Evolutionary conservation across 1,140 invertebrate genomes (phyloP).

Genomic region (Drosophila melanica): DNA sequence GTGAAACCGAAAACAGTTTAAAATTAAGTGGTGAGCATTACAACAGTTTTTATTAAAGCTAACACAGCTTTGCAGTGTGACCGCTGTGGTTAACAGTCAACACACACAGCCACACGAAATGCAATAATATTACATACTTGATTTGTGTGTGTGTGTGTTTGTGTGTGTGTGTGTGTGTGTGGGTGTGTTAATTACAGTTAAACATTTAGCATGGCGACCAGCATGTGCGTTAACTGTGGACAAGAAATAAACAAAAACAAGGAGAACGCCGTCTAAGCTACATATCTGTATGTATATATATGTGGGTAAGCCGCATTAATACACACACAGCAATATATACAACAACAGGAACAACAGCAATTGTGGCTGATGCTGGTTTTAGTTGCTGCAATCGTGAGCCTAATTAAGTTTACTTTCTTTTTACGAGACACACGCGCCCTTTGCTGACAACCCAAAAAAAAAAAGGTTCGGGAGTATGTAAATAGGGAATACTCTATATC

Average conservation of each 20-base stretch:
- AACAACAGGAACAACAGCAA: background rate
- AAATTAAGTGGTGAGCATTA: background rate
- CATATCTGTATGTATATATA: too few relatives aligned
- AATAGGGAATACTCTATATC: too few relatives aligned
- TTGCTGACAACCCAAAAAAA: too few relatives aligned
- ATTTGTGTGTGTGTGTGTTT: slow-evolving; percentile 8
- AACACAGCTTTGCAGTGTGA: background rate
- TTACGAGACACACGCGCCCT: slow-evolving; percentile 45
- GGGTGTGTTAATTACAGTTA: slow-evolving; percentile 64
- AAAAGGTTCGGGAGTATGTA: too few relatives aligned
- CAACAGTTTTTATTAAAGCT: slow-evolving; percentile 3
- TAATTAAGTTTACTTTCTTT: slow-evolving; percentile 69
- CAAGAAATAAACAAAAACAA: slow-evolving; percentile 56
- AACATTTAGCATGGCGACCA: slow-evolving; percentile 49
- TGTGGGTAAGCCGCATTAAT: slow-evolving; percentile 57
- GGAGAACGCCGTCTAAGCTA: slow-evolving; percentile 10
- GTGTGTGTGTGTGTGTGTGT: slow-evolving; percentile 22
- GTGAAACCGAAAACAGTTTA: too few relatives aligned
- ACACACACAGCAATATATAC: slow-evolving; percentile 22
- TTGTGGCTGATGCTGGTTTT: slow-evolving; percentile 6
- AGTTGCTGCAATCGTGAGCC: slow-evolving; percentile 51
- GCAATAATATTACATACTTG: slow-evolving; percentile 12
- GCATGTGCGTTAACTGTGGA: slow-evolving; percentile 37
- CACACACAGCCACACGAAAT: slow-evolving; percentile 14
- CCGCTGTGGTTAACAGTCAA: slow-evolving; percentile 3